A percentile compares a stretch with the other conserved stretches of the same genome.
Evolutionary conservation across 1,140 invertebrate genomes (phyloP).

Genomic region (Drosophila neocordata): DNA sequence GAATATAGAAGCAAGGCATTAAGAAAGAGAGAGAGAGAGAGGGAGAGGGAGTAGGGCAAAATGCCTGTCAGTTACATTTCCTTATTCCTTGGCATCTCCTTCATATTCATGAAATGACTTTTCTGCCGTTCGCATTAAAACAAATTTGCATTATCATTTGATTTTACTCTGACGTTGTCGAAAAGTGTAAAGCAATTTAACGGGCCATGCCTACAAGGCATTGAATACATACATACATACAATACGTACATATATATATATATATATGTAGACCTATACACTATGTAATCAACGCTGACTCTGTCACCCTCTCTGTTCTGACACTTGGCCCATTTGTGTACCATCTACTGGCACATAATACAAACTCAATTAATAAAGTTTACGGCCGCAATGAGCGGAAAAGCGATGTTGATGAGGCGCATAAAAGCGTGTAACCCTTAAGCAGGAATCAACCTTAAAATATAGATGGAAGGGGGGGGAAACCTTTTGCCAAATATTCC

Average conservation of each 20-base stretch:
- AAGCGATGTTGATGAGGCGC: conserved; percentile 65
- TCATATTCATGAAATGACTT: conserved; percentile 52
- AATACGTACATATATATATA: conserved; percentile 9
- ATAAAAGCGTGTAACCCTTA: conserved; percentile 62
- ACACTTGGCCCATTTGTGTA: not conserved
- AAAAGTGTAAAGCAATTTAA: conserved; percentile 38
- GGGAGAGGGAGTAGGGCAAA: not conserved
- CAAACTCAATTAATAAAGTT: conserved; percentile 73
- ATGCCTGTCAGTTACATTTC: not conserved
- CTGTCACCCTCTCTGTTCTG: not conserved
- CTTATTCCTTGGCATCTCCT: conserved; percentile 2
- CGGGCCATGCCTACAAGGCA: conserved; percentile 25
- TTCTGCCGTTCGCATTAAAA: conserved; percentile 18
- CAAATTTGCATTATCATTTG: conserved; percentile 52
- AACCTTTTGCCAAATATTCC: not conserved
- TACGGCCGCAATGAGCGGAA: conserved; percentile 60
- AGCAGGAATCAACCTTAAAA: conserved; percentile 13
- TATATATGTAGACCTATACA: not conserved
- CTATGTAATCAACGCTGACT: conserved; percentile 1
- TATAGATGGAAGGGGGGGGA: not conserved
- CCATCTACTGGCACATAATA: conserved; percentile 43
- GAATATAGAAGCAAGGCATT: no score
- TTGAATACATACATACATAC: conserved; percentile 17
- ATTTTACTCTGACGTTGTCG: conserved; percentile 17
- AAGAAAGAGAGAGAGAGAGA: not conserved